Percentiles rank a stretch among this genome's conserved stretches.
Evolutionary conservation across 2,888 invertebrate genomes (phyloP).

Genomic region (Xanthia togata): DNA sequence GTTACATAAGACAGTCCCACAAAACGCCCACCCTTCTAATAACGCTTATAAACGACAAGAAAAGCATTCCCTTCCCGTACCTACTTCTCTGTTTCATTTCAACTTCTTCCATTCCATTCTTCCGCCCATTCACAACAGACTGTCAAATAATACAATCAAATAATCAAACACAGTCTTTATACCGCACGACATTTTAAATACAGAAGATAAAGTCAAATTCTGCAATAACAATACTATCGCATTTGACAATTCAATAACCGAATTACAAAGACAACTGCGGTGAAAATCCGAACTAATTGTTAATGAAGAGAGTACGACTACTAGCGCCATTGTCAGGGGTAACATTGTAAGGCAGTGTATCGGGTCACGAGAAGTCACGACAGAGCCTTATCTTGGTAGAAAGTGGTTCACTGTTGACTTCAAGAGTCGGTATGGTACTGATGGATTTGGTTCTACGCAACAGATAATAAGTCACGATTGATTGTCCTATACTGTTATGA

Average conservation of each 20-base stretch:
- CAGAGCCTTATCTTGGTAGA: constrained; percentile 77
- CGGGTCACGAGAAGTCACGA: constrained; percentile 81
- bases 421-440: constrained; percentile 78
- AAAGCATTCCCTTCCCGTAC: background rate
- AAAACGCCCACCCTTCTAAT: no score
- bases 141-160: constrained; percentile 49
- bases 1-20: no score
- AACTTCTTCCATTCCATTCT: no score
- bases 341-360: constrained; percentile 63
- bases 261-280: constrained; percentile 33
- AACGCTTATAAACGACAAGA: background rate
- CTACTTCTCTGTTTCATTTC: background rate
- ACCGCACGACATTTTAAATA: constrained; percentile 42
- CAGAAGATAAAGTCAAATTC: constrained; percentile 54
- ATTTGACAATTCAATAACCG: constrained; percentile 57
- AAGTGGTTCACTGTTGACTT: constrained; percentile 87
- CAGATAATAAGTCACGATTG: constrained; percentile 86
- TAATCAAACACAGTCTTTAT: constrained; percentile 46
- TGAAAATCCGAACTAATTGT: constrained; percentile 57
- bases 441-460: constrained; percentile 78
- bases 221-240: constrained; percentile 47
- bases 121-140: constrained; percentile 31
- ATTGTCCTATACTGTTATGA: constrained; percentile 76
- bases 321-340: constrained; percentile 65
- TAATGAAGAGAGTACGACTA: constrained; percentile 48